Conservation (phyloP, 2,888 invertebrate genomes). For the Amphimallon solstitiale region DNA sequence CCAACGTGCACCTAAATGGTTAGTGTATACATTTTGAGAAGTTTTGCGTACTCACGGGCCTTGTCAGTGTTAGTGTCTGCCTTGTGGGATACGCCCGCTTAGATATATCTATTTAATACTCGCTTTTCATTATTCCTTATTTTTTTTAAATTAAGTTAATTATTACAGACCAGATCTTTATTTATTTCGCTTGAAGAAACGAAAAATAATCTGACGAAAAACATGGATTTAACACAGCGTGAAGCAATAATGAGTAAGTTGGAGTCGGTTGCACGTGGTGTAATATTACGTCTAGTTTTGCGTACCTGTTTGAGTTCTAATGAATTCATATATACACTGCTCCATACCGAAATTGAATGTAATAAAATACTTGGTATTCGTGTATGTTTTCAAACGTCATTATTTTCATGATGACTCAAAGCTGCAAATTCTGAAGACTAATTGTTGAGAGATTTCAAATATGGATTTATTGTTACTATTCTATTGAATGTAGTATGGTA, state of each 20-base stretch:
- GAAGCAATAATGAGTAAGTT: constrained; percentile 10
- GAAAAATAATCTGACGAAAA: neutral
- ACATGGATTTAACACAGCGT: neutral
- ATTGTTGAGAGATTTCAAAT: too few species aligned
- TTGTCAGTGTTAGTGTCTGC: neutral
- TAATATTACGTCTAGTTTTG: neutral
- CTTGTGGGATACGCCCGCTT: constrained; percentile 12
- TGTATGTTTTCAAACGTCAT: too few species aligned
- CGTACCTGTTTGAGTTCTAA: constrained; percentile 8
- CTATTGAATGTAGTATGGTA: too few species aligned
- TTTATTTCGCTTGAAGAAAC: neutral
- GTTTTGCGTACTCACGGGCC: neutral
- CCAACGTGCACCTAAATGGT: too few species aligned
- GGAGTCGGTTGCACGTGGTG: constrained; percentile 1
- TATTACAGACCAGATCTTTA: too few species aligned
- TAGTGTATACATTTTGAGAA: too few species aligned
- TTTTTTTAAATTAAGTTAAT: too few species aligned
- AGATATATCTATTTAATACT: neutral
- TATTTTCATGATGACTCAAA: too few species aligned
- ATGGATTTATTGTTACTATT: too few species aligned
- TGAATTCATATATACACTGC: neutral
- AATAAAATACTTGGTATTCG: too few species aligned
- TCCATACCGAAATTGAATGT: neutral
- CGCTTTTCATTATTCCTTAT: too few species aligned
- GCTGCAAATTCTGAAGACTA: too few species aligned